phyloP scores from a whole-genome alignment of 2,888 invertebrate genomes.

The Ornithoptera alexandrae region DNA sequence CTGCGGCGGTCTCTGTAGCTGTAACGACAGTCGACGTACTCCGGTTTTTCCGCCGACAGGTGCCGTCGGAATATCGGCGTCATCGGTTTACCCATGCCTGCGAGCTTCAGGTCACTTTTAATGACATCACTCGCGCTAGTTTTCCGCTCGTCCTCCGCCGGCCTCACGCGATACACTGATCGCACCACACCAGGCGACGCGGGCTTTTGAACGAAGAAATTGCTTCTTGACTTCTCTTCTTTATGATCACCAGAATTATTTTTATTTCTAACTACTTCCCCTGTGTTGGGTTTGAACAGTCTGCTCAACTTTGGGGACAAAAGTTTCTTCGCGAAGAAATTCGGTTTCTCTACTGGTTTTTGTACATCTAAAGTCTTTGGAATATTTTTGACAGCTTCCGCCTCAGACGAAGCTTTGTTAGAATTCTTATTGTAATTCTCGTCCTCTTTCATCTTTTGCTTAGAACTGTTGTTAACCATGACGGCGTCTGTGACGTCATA shows the following conservation, averaged over 20 bases:
- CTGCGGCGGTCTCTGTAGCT: constrained; percentile 59
- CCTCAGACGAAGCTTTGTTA: constrained; percentile 50
- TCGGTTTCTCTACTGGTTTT: constrained; percentile 51
- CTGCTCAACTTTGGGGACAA: constrained; percentile 70
- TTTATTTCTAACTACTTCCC: constrained; percentile 51
- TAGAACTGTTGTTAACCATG: constrained; percentile 47
- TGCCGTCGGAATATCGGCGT: constrained; percentile 70
- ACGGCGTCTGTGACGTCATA: constrained; percentile 59
- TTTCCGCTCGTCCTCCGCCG: constrained; percentile 41
- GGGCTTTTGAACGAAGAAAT: constrained; percentile 68
- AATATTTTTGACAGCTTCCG: constrained; percentile 52
- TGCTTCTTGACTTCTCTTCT: constrained; percentile 63
- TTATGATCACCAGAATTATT: constrained; percentile 45
- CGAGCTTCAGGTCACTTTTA: constrained; percentile 65
- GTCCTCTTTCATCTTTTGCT: constrained; percentile 39
- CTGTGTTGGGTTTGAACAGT: constrained; percentile 60
- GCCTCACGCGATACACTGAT: constrained; percentile 56
- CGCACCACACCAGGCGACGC: constrained; percentile 52
- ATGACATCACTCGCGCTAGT: constrained; percentile 47
- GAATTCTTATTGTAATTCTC: constrained; percentile 58
- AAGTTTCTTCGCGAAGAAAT: constrained; percentile 65
- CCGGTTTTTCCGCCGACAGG: constrained; percentile 49
- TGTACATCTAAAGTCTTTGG: constrained; percentile 40
- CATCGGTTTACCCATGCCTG: constrained; percentile 71
- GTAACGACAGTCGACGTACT: constrained; percentile 63